A percentile compares a stretch with the other conserved stretches of the same genome.
These are phyloP conservation scores for Polydrusus tereticollis DNA, from an alignment of 2,888 invertebrate genomes.

Conservation along the genomic window DNA sequence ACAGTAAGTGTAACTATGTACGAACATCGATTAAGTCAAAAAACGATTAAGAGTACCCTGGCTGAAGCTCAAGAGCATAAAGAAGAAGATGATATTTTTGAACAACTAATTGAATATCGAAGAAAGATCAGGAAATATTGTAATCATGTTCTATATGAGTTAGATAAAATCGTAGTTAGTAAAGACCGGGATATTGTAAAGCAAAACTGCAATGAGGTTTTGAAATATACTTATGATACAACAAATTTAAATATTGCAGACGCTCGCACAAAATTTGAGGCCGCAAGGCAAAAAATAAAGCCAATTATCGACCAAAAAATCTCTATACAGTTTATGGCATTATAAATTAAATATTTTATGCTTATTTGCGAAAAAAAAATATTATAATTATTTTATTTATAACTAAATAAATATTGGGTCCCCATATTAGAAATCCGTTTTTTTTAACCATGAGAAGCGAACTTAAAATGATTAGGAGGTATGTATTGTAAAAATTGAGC, in stretches of 20 bases:
- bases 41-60: conserved; percentile 41
- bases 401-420: no score
- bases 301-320: no score
- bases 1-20: conserved; percentile 43
- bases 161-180: background rate
- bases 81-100: conserved; percentile 40
- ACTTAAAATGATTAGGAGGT: no score
- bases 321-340: no score
- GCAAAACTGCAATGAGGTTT: background rate
- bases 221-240: background rate
- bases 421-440: no score
- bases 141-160: background rate
- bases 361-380: no score
- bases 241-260: no score
- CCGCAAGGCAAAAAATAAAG: background rate
- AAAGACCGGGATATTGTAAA: background rate
- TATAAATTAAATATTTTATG: no score
- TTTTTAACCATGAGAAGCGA: no score
- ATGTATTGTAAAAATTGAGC: no score
- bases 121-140: background rate
- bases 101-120: conserved; percentile 23
- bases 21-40: conserved; percentile 40
- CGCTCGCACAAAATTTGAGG: background rate
- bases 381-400: no score
- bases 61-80: conserved; percentile 43